Base-by-base conservation (phyloP, 1,140 invertebrate species). In the Zaprionus taronus region DNA sequence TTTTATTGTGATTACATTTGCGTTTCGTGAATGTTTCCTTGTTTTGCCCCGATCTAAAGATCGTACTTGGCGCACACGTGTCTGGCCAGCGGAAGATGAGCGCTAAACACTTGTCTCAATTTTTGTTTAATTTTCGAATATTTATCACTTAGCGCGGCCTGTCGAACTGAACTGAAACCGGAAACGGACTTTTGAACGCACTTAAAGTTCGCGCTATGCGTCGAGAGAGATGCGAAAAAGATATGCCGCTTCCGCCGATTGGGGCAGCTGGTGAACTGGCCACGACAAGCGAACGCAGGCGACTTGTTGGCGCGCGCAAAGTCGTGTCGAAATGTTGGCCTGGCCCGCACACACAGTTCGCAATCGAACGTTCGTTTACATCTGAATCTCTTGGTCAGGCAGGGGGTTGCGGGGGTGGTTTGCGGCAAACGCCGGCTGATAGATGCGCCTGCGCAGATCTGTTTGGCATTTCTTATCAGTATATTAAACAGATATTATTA, bases 251-350 rank as follows among this genome's bases (percentile, higher is more conserved):
- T 72, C 75, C 70, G 70, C 75, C 75, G 55, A 51, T 69, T 56
- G 41, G 41, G 71, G 57, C 78, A 72, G 67, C 70, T 72, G 56
- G 64, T 67, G 71, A 86, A 87, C 77, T 83, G 51, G 77, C 77
- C 66, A 75, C 55, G 78, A 56, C 47, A 60, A 68, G 36, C 70
- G 68, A 87, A 89, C 84, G 78, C 83, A 79, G 80, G 72, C 85
- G 84, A 89, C 84, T 84, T 81, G 84, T 81, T 89, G 74, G 84
- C 84, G 81, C 84, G 84, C 83, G 79, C 75, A 71, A 81, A 87
- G 44, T 60, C 20, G 47, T 55, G 61, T 20, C 70, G 76, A 67
- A 57, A 73, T 74, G 61, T 81, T 78, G 57, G 51, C 60, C 41
- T 17, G 17, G 17, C 41, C 3, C 15, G 15, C 41, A 17, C 41